Conservation (phyloP, 37 sponge, comb jelly and placozoan genomes). For the Beroe forskalii region DNA sequence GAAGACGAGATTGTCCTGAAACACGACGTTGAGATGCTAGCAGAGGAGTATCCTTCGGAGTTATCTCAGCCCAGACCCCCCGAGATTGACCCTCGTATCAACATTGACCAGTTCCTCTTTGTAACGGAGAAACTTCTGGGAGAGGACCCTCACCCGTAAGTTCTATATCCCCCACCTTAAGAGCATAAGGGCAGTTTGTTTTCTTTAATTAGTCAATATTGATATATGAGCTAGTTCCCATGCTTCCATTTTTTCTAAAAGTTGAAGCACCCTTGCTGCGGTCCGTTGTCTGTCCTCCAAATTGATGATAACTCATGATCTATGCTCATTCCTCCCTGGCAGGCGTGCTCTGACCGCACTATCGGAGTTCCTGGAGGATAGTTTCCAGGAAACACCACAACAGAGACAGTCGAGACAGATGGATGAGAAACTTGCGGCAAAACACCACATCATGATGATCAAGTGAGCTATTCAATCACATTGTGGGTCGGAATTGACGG, state of each 20-base stretch:
- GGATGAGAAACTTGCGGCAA: conserved; percentile 63
- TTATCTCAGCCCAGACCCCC: conserved; percentile 1
- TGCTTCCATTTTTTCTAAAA: background rate
- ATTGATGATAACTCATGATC: background rate
- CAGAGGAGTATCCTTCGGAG: background rate
- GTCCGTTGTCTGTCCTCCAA: background rate
- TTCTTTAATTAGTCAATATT: background rate
- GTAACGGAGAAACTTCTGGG: conserved; percentile 59
- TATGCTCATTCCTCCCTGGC: background rate
- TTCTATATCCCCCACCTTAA: background rate
- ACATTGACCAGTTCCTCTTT: conserved; percentile 44
- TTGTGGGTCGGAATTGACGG: no score
- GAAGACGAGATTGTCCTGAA: background rate
- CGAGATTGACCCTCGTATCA: conserved; percentile 8
- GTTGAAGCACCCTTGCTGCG: background rate
- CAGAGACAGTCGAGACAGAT: conserved; percentile 35
- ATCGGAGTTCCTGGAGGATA: conserved; percentile 55
- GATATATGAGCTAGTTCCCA: background rate
- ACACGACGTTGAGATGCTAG: conserved; percentile 27
- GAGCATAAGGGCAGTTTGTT: background rate
- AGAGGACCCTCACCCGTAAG: conserved; percentile 61
- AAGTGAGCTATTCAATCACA: conserved; percentile 35
- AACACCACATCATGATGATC: conserved; percentile 52
- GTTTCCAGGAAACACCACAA: conserved; percentile 65
- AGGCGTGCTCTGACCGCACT: conserved; percentile 53